phyloP scores from a whole-genome alignment of 2,113 vertebrate genomes.

The Sigmodon hispidus region DNA sequence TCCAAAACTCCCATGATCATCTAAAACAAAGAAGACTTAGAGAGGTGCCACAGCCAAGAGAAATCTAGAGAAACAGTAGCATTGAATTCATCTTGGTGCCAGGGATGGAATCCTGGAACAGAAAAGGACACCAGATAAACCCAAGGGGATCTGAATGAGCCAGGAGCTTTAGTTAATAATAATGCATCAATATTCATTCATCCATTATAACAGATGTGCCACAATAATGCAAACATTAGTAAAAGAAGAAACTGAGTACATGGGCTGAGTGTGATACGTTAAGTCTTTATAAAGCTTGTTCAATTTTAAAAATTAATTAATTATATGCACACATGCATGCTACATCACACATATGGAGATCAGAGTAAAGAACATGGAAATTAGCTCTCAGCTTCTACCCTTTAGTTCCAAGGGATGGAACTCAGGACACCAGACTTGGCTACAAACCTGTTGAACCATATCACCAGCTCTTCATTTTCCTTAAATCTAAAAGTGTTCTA shows the following conservation, averaged over 20 bases:
- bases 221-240: neutral
- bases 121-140: neutral
- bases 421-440: neutral
- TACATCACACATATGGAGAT: neutral
- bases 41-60: neutral
- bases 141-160: neutral
- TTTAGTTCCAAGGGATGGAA: neutral
- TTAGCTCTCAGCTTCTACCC: neutral
- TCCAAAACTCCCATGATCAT: neutral
- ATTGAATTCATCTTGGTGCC: neutral
- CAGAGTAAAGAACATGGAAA: neutral
- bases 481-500: slow-evolving; percentile 19
- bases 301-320: neutral
- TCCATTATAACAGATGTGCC: neutral
- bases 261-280: neutral
- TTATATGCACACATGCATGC: no score
- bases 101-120: neutral
- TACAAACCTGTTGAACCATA: neutral
- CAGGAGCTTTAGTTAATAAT: neutral
- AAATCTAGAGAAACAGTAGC: neutral
- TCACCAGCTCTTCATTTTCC: neutral
- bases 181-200: neutral
- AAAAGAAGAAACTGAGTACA: neutral
- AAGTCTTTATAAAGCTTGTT: neutral
- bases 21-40: neutral